Base-by-base conservation (phyloP, 1,140 invertebrate genomes). In the Drosophila quadrilineata region DNA sequence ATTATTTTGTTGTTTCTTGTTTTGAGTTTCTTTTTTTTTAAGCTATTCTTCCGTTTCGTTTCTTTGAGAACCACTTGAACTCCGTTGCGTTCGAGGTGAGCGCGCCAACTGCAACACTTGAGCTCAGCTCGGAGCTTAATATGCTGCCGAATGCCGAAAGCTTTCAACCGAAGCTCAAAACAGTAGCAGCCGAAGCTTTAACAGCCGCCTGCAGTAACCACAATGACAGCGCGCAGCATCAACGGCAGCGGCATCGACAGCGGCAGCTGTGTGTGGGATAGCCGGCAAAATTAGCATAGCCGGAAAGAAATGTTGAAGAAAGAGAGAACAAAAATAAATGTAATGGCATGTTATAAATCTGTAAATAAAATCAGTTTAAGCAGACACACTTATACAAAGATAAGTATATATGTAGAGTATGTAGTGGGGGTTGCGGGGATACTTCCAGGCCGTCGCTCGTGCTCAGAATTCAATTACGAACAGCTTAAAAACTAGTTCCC, bases 121-220 rank as follows among this genome's bases (percentile, higher is more conserved):
- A 45, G 58, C 1, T 22, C 5, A 14, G 29, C 45, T 48, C 57
- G 26, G 8, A 82, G 70, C 77, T 70, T 79, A 84, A 85, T 85
- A 84, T 79, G 69, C 50, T 77, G 29, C 6, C 35, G 17, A 41
- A 64, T 64, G 79, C 74, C 64, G 14, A 48, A 60, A 64, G 53
- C 53, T 48, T 22, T 41, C 2, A 0, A 5, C 17, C 17, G 21
- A 41, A 54, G 24, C 36, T 31, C 22, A 21, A 35, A 49, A 2
- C 12, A 6, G 12, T 14, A 5, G 14, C 10, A 16, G 6, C 33
- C 28, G 45, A 12, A 31, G 38, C 43, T 31, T 6, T 2, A 10
- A 3, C 17, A 10, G 14, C 0, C 24, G 41, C 41, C 31, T 19
- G 41, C 2, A n/a, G n/a, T n/a, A n/a, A n/a, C n/a, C n/a, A n/a